Evolutionary conservation across 2,888 invertebrate genomes (phyloP).

Genomic region (Melitaea athalia): DNA sequence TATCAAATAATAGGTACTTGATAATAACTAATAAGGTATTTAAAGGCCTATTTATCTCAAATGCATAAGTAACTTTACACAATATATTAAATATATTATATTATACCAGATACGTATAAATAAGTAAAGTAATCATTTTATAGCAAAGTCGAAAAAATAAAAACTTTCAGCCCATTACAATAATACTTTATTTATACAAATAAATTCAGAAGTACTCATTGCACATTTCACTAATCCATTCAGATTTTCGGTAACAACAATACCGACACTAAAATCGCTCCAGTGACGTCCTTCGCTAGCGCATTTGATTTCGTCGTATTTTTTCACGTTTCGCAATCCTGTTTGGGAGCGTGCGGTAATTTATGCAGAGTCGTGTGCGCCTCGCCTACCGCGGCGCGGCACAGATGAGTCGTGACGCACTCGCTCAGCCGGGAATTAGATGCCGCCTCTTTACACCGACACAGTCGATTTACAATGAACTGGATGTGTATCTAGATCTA

Average conservation of each 20-base stretch:
- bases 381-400: conserved; percentile 46
- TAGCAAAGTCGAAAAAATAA: no score
- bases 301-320: conserved; percentile 9
- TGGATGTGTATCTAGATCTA: conserved; percentile 26
- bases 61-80: no score
- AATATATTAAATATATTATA: no score
- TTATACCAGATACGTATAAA: no score
- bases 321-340: conserved; percentile 26
- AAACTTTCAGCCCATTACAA: no score
- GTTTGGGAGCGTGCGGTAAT: conserved; percentile 57
- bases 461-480: conserved; percentile 32
- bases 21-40: no score
- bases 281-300: conserved; percentile 8
- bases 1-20: no score
- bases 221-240: neutral
- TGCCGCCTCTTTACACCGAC: conserved; percentile 34
- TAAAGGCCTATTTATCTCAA: no score
- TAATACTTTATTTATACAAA: no score
- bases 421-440: conserved; percentile 62
- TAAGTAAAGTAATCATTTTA: no score
- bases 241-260: neutral
- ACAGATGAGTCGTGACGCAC: conserved; percentile 61
- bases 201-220: neutral
- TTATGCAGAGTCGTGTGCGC: conserved; percentile 70
- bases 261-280: conserved; percentile 13